Evolutionary conservation across 2,797 vertebrate genomes (phyloP), one percentile per base, ranked within the genome.

Genomic region (Salarias fasciatus): DNA sequence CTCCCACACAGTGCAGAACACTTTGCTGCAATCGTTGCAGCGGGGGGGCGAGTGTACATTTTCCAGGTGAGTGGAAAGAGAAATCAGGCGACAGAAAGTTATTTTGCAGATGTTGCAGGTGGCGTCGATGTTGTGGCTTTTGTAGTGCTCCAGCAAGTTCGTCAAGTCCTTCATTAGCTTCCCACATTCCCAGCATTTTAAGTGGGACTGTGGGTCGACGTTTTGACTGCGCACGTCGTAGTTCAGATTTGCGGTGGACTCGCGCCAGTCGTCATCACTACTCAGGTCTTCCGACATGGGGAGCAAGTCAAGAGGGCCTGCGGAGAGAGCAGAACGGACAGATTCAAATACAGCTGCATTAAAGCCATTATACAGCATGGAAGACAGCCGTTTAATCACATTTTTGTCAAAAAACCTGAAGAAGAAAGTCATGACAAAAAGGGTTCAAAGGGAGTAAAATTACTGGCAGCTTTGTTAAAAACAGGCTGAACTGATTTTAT

Each of bases 181-280:
- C n/a, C 85, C 87, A 75, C 89, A 91, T 65, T 90, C 87, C 77
- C 85, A 89, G 57, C 85, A 87, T 54, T 79, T 78, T 0, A 29
- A 35, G 45, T 14, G 6, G 9, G 53, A 6, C 9, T 35, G 6
- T 9, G 33, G 5, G 33, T 35, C 9, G 33, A 35, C 6, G 1
- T 35, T 35, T 35, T 35, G 33, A 35, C 5, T 3, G 10, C 36
- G 2, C 14, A 30, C 35, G 18, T 11, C 3, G 14, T 13, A 8
- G 12, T 8, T 0, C n/a, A 14, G 28, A 1, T 5, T 55, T 28
- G 49, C 54, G 42, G 51, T 4, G 4, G 50, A 48, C 31, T 8
- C 11, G 42, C 29, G n/a, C 48, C 67, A 74, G 2, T 86, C 89
- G 1, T 83, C 89, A 44, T 91, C 83, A 1, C 85, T 87, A 60